Evolutionary conservation across 2,113 vertebrate species (phyloP).

Genomic region (Psilopsiagon aymara): DNA sequence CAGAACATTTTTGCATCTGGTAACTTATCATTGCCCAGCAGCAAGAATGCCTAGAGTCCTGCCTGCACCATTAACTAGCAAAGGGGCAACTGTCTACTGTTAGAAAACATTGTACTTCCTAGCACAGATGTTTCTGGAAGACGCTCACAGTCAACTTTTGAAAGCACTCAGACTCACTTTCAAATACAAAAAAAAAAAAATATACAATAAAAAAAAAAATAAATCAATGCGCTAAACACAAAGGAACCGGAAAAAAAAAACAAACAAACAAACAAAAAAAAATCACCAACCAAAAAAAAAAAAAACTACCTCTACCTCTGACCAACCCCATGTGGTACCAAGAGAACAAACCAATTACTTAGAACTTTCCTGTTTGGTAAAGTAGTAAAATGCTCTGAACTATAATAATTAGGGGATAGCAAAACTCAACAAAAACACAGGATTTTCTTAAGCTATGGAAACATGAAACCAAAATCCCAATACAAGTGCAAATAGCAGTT

Average conservation of each 20-base stretch:
- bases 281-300: no score
- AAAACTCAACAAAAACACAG: slow-evolving; percentile 13
- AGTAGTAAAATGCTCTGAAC: slow-evolving; percentile 22
- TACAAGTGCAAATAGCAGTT: slow-evolving; percentile 63
- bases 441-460: slow-evolving; percentile 53
- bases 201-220: not conserved
- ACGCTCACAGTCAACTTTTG: not conserved
- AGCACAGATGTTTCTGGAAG: not conserved
- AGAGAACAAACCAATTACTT: slow-evolving; percentile 13
- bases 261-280: no score
- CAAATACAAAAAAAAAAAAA: not conserved
- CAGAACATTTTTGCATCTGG: not conserved
- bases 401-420: slow-evolving; percentile 35
- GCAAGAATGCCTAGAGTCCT: not conserved
- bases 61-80: not conserved
- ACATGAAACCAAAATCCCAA: slow-evolving; percentile 52
- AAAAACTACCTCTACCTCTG: not conserved
- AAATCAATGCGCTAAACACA: not conserved
- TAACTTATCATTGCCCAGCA: not conserved
- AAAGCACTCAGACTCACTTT: not conserved
- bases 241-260: not conserved
- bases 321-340: not conserved
- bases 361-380: not conserved
- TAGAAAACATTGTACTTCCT: not conserved
- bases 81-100: not conserved